Evolutionary conservation across 2,113 vertebrate species (phyloP).

Genomic region (Myocastor coypus): DNA sequence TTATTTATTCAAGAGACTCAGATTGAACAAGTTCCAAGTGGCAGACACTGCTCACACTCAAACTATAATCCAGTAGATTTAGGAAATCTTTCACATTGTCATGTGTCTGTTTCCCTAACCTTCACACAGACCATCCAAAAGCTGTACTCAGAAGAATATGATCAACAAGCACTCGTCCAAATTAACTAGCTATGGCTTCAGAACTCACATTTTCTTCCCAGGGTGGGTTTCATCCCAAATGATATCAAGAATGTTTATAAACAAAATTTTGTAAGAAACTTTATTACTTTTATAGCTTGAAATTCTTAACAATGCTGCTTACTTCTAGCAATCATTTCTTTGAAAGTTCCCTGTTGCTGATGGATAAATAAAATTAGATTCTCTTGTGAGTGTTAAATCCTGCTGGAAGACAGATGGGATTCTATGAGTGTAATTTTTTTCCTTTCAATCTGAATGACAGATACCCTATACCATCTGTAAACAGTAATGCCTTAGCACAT

Average conservation of each 20-base stretch:
- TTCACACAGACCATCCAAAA: slow-evolving; percentile 21
- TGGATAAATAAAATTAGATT: slow-evolving; percentile 64
- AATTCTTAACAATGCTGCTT: slow-evolving; percentile 48
- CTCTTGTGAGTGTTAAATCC: slow-evolving; percentile 33
- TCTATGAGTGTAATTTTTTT: slow-evolving; percentile 60
- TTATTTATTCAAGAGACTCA: slow-evolving; percentile 20
- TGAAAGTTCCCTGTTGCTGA: slow-evolving; percentile 36
- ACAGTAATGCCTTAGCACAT: slow-evolving; percentile 55
- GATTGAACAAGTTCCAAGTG: neutral
- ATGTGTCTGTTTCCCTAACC: neutral
- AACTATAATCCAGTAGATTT: slow-evolving; percentile 12
- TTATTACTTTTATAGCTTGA: slow-evolving; percentile 48
- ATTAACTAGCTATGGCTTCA: neutral
- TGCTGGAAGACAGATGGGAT: slow-evolving; percentile 55
- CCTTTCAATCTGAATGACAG: slow-evolving; percentile 52
- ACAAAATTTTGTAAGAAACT: slow-evolving; percentile 51
- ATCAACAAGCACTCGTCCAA: slow-evolving; percentile 48
- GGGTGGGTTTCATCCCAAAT: slow-evolving; percentile 42
- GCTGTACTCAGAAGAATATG: neutral
- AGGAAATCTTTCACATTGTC: slow-evolving; percentile 13
- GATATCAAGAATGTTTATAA: slow-evolving; percentile 47
- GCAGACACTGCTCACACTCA: neutral
- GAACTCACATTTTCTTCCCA: slow-evolving; percentile 32
- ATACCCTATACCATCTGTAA: slow-evolving; percentile 64
- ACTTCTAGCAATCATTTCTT: slow-evolving; percentile 57